These are phyloP conservation scores for Sebastes paucispinis DNA, from an alignment of 2,797 vertebrate genomes.

Conservation along the genomic window DNA sequence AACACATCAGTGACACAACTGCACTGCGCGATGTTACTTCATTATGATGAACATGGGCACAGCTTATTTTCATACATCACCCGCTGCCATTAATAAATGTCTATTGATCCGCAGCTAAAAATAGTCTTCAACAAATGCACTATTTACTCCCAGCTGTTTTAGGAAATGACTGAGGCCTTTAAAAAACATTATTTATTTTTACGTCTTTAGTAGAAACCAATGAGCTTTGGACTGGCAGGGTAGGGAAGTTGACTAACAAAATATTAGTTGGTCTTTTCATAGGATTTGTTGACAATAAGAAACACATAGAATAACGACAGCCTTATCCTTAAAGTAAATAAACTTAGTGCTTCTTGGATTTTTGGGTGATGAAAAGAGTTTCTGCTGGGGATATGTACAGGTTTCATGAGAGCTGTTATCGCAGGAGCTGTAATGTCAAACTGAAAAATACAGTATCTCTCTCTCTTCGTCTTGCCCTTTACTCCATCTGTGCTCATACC, in stretches of 20 bases:
- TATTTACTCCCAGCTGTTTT: no score
- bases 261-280: neutral
- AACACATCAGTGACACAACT: neutral
- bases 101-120: neutral
- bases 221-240: neutral
- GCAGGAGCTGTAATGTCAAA: slow-evolving; percentile 4
- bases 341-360: neutral
- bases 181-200: neutral
- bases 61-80: neutral
- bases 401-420: neutral
- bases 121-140: no score
- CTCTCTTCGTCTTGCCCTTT: slow-evolving; percentile 12
- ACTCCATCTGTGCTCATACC: slow-evolving; percentile 1
- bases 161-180: no score
- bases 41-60: neutral
- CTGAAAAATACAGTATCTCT: slow-evolving; percentile 11
- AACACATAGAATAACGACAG: neutral
- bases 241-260: neutral
- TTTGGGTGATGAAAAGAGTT: neutral
- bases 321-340: neutral
- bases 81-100: neutral
- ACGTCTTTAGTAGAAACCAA: neutral
- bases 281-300: neutral
- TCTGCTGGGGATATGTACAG: neutral
- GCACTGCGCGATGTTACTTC: neutral